Percentiles rank a stretch among this genome's conserved stretches.
These are phyloP conservation scores for Punctoribates punctum DNA, from an alignment of 2,888 invertebrate genomes.

Conservation along the genomic window DNA sequence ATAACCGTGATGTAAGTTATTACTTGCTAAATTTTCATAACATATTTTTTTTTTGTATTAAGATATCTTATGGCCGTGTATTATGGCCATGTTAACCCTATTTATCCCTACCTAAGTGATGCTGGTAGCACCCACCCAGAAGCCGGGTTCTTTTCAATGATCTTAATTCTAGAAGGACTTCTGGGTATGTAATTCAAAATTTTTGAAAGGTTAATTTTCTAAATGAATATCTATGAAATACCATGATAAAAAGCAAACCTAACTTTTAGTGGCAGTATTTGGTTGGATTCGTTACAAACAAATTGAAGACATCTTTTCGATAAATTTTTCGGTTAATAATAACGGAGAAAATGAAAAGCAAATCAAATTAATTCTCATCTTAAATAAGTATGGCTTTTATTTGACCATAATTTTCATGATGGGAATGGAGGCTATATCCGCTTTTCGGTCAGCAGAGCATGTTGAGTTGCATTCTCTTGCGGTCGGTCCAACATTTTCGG, in stretches of 20 bases:
- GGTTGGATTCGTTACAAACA: slow-evolving; percentile 32
- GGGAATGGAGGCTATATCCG: neutral
- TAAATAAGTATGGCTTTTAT: neutral
- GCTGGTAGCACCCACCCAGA: slow-evolving; percentile 19
- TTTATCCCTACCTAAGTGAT: slow-evolving; percentile 8
- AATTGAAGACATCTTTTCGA: neutral
- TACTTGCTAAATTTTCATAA: too few relatives aligned
- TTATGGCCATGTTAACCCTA: slow-evolving; percentile 17
- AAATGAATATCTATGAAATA: too few relatives aligned
- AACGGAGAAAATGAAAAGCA: neutral
- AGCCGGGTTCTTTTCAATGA: slow-evolving; percentile 4
- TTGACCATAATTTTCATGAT: neutral
- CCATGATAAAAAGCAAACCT: too few relatives aligned
- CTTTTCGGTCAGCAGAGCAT: slow-evolving; percentile 5
- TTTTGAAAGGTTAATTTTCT: too few relatives aligned
- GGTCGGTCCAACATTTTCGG: neutral
- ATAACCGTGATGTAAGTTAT: too few relatives aligned
- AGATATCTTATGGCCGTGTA: neutral
- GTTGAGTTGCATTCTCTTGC: neutral
- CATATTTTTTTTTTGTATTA: too few relatives aligned
- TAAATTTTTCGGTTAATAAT: neutral
- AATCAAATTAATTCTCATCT: neutral
- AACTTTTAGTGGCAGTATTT: slow-evolving; percentile 1
- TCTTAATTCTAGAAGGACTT: neutral
- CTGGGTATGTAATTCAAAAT: slow-evolving; percentile 5